Evolutionary conservation across 2,113 vertebrate genomes (phyloP).

Genomic region (Gymnobelideus leadbeateri): DNA sequence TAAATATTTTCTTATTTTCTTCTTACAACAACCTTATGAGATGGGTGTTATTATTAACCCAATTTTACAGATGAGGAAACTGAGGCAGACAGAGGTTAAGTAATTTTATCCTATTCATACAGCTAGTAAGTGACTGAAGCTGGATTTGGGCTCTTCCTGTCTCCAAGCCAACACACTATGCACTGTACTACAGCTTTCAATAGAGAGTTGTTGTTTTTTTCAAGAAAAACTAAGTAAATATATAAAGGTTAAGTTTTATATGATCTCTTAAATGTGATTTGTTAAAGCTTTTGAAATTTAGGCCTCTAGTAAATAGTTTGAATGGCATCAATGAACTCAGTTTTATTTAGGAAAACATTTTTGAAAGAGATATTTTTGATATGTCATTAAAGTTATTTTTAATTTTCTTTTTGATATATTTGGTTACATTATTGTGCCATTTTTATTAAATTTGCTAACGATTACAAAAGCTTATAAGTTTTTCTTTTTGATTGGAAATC

Average conservation of each 20-base stretch:
- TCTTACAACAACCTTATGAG: background rate
- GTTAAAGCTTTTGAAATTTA: conserved; percentile 76
- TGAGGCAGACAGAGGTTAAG: background rate
- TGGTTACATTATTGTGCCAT: conserved; percentile 92
- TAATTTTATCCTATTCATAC: background rate
- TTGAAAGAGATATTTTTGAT: conserved; percentile 81
- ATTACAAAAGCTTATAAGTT: conserved; percentile 85
- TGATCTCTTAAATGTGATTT: conserved; percentile 82
- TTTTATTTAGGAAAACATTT: conserved; percentile 73
- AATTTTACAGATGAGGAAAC: background rate
- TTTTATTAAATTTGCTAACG: conserved; percentile 86
- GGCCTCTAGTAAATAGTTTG: conserved; percentile 75
- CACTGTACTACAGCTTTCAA: background rate
- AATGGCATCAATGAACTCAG: conserved; percentile 67
- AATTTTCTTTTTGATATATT: conserved; percentile 88
- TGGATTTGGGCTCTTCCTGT: background rate
- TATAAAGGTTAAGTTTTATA: conserved; percentile 53
- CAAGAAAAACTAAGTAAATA: conserved; percentile 69
- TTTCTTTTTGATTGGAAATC: conserved; percentile 81
- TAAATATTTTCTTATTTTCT: background rate
- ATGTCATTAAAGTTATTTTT: conserved; percentile 81
- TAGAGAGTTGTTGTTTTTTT: conserved; percentile 55
- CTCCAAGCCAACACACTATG: background rate
- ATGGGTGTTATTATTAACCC: background rate
- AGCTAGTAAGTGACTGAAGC: background rate